These are phyloP conservation scores for Synergus itoensis DNA, from an alignment of 2,888 invertebrate species.

Conservation along the genomic window DNA sequence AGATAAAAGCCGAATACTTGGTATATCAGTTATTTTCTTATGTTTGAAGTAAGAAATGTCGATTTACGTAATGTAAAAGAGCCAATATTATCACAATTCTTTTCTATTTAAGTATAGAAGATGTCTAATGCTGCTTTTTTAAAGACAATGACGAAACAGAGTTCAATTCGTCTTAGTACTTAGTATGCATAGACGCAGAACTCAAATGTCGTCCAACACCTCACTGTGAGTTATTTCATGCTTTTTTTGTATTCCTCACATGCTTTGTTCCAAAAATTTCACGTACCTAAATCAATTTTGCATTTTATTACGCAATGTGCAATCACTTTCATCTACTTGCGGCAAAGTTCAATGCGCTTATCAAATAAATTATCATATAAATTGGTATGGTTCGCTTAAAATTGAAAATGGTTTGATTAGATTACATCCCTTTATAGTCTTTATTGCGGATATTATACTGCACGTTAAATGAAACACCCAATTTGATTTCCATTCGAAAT, in stretches of 20 bases:
- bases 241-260: neutral
- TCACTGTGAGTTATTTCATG: neutral
- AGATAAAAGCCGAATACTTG: slow-evolving; percentile 20
- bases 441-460: no score
- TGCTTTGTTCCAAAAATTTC: neutral
- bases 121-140: neutral
- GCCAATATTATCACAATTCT: slow-evolving; percentile 19
- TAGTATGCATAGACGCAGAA: neutral
- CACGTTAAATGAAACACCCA: no score
- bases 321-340: neutral
- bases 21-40: slow-evolving; percentile 22
- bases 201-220: neutral
- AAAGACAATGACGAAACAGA: neutral
- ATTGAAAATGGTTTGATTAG: no score
- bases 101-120: slow-evolving; percentile 4
- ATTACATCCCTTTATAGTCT: no score
- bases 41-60: slow-evolving; percentile 22
- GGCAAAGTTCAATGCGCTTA: neutral
- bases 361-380: no score
- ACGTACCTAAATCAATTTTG: neutral
- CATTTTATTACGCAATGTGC: neutral
- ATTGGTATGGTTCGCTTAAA: no score
- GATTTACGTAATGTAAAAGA: slow-evolving; percentile 20
- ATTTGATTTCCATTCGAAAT: no score
- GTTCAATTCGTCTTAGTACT: neutral